Evolutionary conservation across 2,113 vertebrate species (phyloP), one percentile per base, ranked within the genome.

Genomic region (Aegotheles bennettii): DNA sequence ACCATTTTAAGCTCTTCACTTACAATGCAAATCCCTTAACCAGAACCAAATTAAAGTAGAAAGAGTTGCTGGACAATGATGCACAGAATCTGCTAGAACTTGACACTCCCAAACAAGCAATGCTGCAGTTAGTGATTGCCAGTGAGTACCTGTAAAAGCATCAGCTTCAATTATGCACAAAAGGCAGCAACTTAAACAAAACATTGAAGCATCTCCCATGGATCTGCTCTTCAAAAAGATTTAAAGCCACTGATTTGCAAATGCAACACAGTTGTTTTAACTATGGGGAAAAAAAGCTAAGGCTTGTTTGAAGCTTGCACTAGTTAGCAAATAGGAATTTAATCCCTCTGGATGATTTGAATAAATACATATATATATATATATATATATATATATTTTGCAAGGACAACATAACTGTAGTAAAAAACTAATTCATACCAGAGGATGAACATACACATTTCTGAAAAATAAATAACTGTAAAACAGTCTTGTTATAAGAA

Each of bases 151-250:
- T 74, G 33, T 61, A 65, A 68, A n/a, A 88, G 68, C 54, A 83
- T 38, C 63, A 59, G 50, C 29, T 83, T 80, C 71, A 90, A 9
- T n/a, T 60, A 4, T 53, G 74, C 67, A 93, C 82, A 77, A 88
- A 90, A 90, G 36, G 68, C 67, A 73, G n/a, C 83, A 90, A 91
- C 36, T 93, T 63, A 45, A 85, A 93, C 53, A 88, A 90, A 90
- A 80, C 47, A 73, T 2, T 42, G 63, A 88, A 77, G 47, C 36
- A 84, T 60, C 29, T 84, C 73, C 69, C 26, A 81, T 29, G 36
- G 68, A 86, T 84, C 35, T 77, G 56, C 56, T 90, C 63, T 83
- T 95, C 24, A 78, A 65, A 88, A 96, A 84, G 42, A 88, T 50
- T 80, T 61, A 84, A 90, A 84, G 47, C n/a, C 38, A 74, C 35